These are phyloP conservation scores for Pristionchus arcanus DNA, from an alignment of 2,888 invertebrate genomes.

Conservation along the genomic window DNA sequence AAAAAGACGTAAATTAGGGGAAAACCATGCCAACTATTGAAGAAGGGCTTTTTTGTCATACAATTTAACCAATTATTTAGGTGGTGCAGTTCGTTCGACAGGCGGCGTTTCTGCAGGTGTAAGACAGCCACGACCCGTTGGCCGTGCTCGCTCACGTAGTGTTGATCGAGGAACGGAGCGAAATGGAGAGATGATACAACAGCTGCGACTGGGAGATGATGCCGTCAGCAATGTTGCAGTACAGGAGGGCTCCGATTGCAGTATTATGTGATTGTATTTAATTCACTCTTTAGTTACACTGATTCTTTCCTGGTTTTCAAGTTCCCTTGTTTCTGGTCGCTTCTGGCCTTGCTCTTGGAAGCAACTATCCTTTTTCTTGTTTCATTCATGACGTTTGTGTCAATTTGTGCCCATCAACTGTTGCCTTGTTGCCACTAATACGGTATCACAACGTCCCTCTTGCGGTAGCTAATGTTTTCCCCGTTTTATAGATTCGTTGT, in stretches of 20 bases:
- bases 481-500: neutral
- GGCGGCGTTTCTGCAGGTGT: neutral
- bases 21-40: neutral
- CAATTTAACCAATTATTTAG: neutral
- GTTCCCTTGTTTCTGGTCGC: no score
- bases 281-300: neutral
- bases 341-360: no score
- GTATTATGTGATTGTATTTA: neutral
- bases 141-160: neutral
- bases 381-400: neutral
- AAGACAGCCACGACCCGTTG: neutral
- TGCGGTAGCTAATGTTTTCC: slow-evolving; percentile 36
- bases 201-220: slow-evolving; percentile 17
- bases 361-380: neutral
- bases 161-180: slow-evolving; percentile 17
- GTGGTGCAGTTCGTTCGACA: neutral
- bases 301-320: no score
- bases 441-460: slow-evolving; percentile 4
- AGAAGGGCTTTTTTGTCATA: no score
- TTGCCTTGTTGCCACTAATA: slow-evolving; percentile 11
- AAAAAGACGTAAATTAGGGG: neutral
- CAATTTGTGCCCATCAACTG: neutral
- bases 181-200: neutral
- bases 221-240: slow-evolving; percentile 5
- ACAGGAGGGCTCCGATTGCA: neutral